Evolutionary conservation across 2,113 vertebrate species (phyloP).

Genomic region (Setophaga petechia): DNA sequence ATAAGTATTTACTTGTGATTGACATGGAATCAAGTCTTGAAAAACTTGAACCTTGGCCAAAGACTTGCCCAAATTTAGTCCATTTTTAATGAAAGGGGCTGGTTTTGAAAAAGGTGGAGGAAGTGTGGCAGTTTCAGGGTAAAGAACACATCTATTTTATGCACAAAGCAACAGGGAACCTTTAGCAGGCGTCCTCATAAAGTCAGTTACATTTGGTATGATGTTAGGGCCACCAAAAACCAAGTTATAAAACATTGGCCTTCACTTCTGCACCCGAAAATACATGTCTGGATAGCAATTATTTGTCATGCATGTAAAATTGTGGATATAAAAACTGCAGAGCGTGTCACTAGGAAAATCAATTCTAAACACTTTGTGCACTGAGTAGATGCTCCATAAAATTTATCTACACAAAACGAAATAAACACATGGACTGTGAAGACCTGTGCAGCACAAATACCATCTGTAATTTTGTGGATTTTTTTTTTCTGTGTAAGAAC

Average conservation of each 20-base stretch:
- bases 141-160: neutral
- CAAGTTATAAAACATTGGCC: neutral
- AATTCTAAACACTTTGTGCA: neutral
- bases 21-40: neutral
- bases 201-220: neutral
- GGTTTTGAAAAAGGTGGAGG: neutral
- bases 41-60: neutral
- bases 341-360: neutral
- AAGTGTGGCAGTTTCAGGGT: neutral
- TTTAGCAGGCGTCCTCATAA: neutral
- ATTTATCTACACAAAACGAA: neutral
- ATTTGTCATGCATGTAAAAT: neutral
- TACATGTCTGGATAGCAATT: neutral
- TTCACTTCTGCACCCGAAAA: constrained; percentile 20
- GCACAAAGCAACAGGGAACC: neutral
- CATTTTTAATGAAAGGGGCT: neutral
- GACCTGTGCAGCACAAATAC: neutral
- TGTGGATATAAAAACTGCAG: neutral
- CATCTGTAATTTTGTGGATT: neutral
- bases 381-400: neutral
- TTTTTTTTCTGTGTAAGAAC: neutral
- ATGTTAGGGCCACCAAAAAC: neutral
- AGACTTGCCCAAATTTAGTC: neutral
- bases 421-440: neutral
- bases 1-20: neutral